Evolutionary conservation across 1,140 invertebrate genomes (phyloP), one percentile per base, ranked within the genome.

Genomic region (Aphaenogaster rudis): DNA sequence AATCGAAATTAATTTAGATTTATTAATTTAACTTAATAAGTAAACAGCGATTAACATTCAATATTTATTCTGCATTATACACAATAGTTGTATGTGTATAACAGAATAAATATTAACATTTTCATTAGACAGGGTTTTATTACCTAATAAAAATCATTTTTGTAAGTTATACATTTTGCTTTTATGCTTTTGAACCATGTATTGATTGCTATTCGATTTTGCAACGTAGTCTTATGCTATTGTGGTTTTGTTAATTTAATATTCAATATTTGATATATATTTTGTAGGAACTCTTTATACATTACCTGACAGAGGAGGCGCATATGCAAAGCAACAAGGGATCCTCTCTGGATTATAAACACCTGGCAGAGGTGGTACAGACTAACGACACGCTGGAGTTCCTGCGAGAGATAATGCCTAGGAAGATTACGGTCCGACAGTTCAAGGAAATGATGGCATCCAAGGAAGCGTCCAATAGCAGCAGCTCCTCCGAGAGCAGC

Each of bases 321-420:
- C 96, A 96, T 88, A 95, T 96, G 87, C 91, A 95, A 69, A 90
- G 90, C 21, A 94, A 94, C 71, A 94, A 94, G 66, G 92, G 91
- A 7, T 95, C 95, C 63, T 92, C 93, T 64, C 90, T 97, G 39
- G 97, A 97, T 81, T 97, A 97, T 87, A 97, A 97, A 93, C 96
- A 97, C 91, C 94, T 97, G 15, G 97, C 97, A 4, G 96, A 97
- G 87, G 95, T 97, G 0, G 97, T 97, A 0, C 96, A 97, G 92
- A 96, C 96, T 3, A 96, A 97, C 89, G 96, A 97, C 48, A 96
- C 95, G 2, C 94, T 97, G 77, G 97, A 97, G 88, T 97, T 97
- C 91, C 92, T 97, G 4, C 94, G 96, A 57, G 97, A 97, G 93
- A 97, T 97, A 80, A 96, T 97, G 96, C 97, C 97, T 0, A 95